Percentiles rank a stretch among this genome's conserved stretches.
Conservation (phyloP, 2,797 vertebrate species). For the Pteronotus mesoamericanus region DNA sequence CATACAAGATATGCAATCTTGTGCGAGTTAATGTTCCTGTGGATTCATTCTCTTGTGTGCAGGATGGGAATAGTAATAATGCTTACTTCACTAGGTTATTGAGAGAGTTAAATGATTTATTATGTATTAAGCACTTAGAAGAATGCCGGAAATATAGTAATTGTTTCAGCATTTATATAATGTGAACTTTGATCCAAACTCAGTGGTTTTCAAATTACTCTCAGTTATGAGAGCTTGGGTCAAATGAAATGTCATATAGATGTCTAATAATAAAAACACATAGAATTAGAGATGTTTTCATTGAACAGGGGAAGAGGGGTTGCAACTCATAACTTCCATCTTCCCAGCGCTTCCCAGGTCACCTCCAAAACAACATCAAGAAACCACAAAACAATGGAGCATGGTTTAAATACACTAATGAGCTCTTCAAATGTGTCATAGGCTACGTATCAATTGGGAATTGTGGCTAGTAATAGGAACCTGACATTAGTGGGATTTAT, state of each 20-base stretch:
- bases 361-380: neutral
- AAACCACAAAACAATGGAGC: constrained; percentile 13
- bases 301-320: neutral
- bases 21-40: neutral
- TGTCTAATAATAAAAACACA: constrained; percentile 37
- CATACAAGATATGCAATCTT: neutral
- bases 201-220: constrained; percentile 44
- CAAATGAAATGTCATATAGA: constrained; percentile 32
- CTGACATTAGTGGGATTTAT: neutral
- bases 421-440: neutral
- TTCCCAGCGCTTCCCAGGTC: neutral
- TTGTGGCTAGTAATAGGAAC: constrained; percentile 6
- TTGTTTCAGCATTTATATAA: constrained; percentile 44
- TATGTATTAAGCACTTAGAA: neutral
- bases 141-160: neutral
- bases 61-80: neutral
- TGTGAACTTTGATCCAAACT: constrained; percentile 21
- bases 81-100: neutral
- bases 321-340: neutral
- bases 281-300: constrained; percentile 14
- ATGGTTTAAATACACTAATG: neutral
- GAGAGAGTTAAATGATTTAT: constrained; percentile 1
- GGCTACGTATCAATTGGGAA: neutral
- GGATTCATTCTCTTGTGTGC: neutral
- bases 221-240: neutral